phyloP scores from a whole-genome alignment of 1,140 invertebrate genomes.

The Dufourea novaeangliae region DNA sequence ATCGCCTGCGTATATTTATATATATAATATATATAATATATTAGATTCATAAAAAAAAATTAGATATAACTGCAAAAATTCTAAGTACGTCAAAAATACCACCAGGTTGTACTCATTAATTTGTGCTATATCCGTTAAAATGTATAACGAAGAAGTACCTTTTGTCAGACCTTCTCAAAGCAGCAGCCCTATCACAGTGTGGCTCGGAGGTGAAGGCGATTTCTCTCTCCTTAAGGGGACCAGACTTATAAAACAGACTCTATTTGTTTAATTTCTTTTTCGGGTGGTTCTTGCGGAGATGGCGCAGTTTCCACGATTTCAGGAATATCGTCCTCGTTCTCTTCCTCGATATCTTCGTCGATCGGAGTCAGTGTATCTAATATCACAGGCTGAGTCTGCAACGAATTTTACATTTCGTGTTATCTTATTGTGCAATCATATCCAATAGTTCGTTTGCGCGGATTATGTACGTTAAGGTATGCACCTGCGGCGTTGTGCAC shows the following conservation, averaged over 20 bases:
- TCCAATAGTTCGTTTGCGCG: not conserved
- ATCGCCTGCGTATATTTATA: slow-evolving; percentile 15
- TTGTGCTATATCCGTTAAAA: slow-evolving; percentile 77
- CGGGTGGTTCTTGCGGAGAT: slow-evolving; percentile 81
- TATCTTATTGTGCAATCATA: not conserved
- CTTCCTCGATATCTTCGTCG: slow-evolving; percentile 90
- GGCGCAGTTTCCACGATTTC: slow-evolving; percentile 86
- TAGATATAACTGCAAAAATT: slow-evolving; percentile 50
- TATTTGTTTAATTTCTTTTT: slow-evolving; percentile 86
- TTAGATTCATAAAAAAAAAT: slow-evolving; percentile 48
- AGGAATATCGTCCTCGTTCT: slow-evolving; percentile 87
- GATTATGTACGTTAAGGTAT: not conserved
- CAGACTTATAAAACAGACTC: slow-evolving; percentile 84
- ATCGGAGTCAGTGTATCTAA: slow-evolving; percentile 90
- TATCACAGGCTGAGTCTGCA: slow-evolving; percentile 83
- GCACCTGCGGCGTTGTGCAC: slow-evolving; percentile 80
- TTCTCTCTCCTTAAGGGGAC: slow-evolving; percentile 60
- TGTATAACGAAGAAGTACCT: slow-evolving; percentile 73
- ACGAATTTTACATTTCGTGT: slow-evolving; percentile 21
- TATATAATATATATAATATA: slow-evolving; percentile 27
- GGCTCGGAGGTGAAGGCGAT: slow-evolving; percentile 75
- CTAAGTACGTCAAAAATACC: slow-evolving; percentile 67
- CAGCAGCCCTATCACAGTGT: slow-evolving; percentile 77
- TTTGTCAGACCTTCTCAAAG: slow-evolving; percentile 61
- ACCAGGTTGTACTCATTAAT: slow-evolving; percentile 63